A percentile compares a stretch with the other conserved stretches of the same genome.
Conservation (phyloP, 2,888 invertebrate species). For the Aporophyla lueneburgensis region DNA sequence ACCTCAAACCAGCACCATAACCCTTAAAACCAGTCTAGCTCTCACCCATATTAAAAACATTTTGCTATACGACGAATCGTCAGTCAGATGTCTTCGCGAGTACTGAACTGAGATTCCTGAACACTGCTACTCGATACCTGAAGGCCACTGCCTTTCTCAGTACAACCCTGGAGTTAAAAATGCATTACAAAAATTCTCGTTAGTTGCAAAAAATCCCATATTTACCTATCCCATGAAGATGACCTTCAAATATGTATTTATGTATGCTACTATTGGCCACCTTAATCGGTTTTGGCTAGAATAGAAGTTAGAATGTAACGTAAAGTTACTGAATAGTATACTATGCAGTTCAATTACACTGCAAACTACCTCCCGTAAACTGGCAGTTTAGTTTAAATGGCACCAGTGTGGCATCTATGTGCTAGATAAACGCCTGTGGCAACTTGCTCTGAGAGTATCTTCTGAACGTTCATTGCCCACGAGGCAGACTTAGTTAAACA, state of each 20-base stretch:
- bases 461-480: background rate
- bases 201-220: too few species aligned
- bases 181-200: too few species aligned
- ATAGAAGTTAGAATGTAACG: background rate
- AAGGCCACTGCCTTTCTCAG: too few species aligned
- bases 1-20: too few species aligned
- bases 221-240: too few species aligned
- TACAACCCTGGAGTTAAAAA: too few species aligned
- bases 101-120: too few species aligned
- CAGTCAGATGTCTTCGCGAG: too few species aligned
- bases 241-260: background rate
- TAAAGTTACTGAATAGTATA: background rate
- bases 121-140: too few species aligned
- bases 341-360: constrained; percentile 16
- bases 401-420: background rate
- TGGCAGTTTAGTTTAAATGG: constrained; percentile 11
- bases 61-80: too few species aligned
- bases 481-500: background rate
- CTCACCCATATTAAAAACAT: too few species aligned
- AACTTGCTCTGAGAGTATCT: background rate
- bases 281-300: background rate
- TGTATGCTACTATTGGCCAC: background rate
- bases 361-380: constrained; percentile 11
- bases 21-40: too few species aligned
- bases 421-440: background rate